Percentiles rank a stretch among this genome's conserved stretches.
Evolutionary conservation across 2,113 vertebrate genomes (phyloP).

Genomic region (Entomyzon cyanotis): DNA sequence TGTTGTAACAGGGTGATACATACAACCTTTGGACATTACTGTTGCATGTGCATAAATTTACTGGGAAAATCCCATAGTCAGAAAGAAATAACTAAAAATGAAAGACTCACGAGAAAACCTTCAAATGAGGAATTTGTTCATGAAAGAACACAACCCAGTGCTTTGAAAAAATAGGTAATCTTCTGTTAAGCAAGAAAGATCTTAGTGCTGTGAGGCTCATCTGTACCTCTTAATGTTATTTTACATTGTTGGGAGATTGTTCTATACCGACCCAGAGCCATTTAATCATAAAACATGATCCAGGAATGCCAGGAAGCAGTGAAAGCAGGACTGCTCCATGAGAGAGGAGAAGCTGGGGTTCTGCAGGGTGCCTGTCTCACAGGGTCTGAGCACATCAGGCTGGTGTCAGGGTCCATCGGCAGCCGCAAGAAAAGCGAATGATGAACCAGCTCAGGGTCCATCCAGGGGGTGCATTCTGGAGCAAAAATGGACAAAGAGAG

Average conservation of each 20-base stretch:
- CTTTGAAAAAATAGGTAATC: background rate
- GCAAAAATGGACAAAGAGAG: background rate
- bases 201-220: background rate
- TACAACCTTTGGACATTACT: background rate
- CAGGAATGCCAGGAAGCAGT: background rate
- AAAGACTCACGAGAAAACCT: background rate
- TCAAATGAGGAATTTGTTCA: background rate
- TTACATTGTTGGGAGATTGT: background rate
- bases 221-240: background rate
- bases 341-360: background rate
- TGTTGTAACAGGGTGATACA: background rate
- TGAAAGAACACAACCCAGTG: background rate
- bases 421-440: background rate
- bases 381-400: background rate
- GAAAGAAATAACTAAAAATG: background rate
- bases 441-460: background rate
- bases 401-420: background rate
- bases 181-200: background rate
- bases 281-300: background rate
- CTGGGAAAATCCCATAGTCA: background rate
- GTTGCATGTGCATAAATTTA: background rate
- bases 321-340: background rate
- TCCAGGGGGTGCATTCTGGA: background rate
- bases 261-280: background rate
- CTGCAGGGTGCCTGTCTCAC: fast-evolving